Evolutionary conservation across 2,113 vertebrate species (phyloP), one percentile per base, ranked within the genome.

Genomic region (Falcunculus frontatus): DNA sequence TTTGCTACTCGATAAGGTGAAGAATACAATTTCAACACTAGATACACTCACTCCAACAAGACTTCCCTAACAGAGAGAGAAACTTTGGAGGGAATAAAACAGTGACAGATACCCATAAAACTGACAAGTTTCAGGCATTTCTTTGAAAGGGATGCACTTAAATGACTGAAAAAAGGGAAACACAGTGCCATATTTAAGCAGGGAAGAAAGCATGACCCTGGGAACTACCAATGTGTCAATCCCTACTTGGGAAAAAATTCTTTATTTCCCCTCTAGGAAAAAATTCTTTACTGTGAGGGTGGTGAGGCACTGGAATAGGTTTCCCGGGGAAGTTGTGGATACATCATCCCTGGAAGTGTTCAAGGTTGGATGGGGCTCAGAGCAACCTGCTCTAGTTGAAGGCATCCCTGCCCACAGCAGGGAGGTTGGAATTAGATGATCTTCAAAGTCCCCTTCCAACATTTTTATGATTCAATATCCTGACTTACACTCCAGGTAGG

Each of bases 181-280:
- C 16, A n/a, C 2, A 39, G 37, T 29, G 44, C 10, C 16, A 44
- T 37, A 29, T 19, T 33, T 37, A 50, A 33, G 37, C 65, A 20
- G 12, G 7, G 37, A 59, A 59, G 27, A 67, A 59, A 74, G 44
- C 8, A 67, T 0, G 1, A 21, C 9, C 37, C 46, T 67, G 33
- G 29, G 29, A 82, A n/a, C 13, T 26, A 44, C 23, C 6, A 33
- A 26, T 0, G 0, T 23, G 26, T 33, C 32, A 73, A 49, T 4
- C 5, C 4, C 22, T 33, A 17, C 27, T 37, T 9, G 18, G 35
- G 41, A 56, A 56, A 64, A 49, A 17, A 7, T 14, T 55, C 12
- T 42, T 50, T 42, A 18, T 68, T 59, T 44, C 14, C 27, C 5
- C 10, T 59, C 37, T 30, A 65, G 18, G 22, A 23, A 57, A 65